Evolutionary conservation across 2,888 invertebrate species (phyloP).

Genomic region (Tortricodes alternella): DNA sequence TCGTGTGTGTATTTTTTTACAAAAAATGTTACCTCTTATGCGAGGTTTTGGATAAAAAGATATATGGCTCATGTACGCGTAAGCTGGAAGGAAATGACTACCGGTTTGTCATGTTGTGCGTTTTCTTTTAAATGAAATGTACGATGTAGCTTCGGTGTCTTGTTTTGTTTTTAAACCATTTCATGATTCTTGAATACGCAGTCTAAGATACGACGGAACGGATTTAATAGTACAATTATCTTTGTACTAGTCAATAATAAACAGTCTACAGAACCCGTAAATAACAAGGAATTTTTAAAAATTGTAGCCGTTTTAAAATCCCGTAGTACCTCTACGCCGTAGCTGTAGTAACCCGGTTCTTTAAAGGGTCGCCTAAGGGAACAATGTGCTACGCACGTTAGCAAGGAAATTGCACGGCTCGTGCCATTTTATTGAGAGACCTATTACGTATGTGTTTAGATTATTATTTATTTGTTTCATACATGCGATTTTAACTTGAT

Average conservation of each 20-base stretch:
- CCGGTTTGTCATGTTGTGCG: constrained; percentile 47
- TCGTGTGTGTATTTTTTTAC: constrained; percentile 53
- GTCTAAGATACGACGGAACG: background rate
- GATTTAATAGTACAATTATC: background rate
- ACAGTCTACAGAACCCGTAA: background rate
- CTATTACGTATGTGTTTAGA: too few species aligned
- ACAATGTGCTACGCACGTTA: background rate
- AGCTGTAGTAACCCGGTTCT: background rate
- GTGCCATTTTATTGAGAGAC: too few species aligned
- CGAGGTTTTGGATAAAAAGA: constrained; percentile 55
- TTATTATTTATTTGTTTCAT: too few species aligned
- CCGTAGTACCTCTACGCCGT: background rate
- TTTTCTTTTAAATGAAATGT: constrained; percentile 33
- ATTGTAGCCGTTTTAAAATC: background rate
- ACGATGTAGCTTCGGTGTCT: background rate
- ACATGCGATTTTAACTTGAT: too few species aligned
- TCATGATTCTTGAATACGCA: background rate
- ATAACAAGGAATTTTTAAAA: background rate
- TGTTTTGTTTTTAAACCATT: background rate
- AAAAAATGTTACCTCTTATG: constrained; percentile 55
- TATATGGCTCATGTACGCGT: constrained; percentile 47
- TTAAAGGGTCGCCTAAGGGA: too few species aligned
- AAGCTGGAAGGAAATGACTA: constrained; percentile 50
- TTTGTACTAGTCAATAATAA: background rate
- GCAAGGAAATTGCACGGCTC: too few species aligned